Conservation (phyloP, 2,888 invertebrate species). For the Erebia ligea region DNA sequence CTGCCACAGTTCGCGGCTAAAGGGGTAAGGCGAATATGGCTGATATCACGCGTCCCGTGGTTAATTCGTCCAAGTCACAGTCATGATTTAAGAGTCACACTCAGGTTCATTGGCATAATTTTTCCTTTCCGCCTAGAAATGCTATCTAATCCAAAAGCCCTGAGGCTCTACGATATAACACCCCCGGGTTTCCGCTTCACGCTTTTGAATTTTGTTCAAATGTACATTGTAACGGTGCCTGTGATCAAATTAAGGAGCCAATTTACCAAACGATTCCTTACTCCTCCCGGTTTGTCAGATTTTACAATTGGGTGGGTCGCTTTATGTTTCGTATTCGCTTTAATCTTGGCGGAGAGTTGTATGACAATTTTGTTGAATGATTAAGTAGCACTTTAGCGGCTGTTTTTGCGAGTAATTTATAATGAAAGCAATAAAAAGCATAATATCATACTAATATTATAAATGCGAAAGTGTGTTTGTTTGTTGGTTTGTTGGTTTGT, state of each 20-base stretch:
- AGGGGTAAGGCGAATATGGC: too few species aligned
- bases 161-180: conserved; percentile 60
- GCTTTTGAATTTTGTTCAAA: conserved; percentile 45
- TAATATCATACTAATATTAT: too few species aligned
- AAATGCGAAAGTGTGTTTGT: too few species aligned
- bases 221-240: conserved; percentile 45
- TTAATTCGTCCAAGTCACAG: too few species aligned
- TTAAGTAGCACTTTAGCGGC: conserved; percentile 1
- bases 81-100: too few species aligned
- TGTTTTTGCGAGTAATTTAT: not conserved
- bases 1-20: too few species aligned
- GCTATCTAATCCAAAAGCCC: conserved; percentile 64
- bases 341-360: conserved; percentile 23
- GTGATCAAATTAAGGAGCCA: conserved; percentile 51
- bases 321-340: conserved; percentile 21
- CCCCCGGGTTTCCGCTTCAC: conserved; percentile 35
- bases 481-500: too few species aligned
- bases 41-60: too few species aligned
- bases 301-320: conserved; percentile 29
- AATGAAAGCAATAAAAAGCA: too few species aligned
- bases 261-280: conserved; percentile 43
- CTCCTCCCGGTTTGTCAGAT: conserved; percentile 35
- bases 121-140: conserved; percentile 51
- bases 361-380: conserved; percentile 13
- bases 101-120: conserved; percentile 7